These are phyloP conservation scores for Rhinopomastus cyanomelas DNA, from an alignment of 2,113 vertebrate genomes.

Conservation along the genomic window DNA sequence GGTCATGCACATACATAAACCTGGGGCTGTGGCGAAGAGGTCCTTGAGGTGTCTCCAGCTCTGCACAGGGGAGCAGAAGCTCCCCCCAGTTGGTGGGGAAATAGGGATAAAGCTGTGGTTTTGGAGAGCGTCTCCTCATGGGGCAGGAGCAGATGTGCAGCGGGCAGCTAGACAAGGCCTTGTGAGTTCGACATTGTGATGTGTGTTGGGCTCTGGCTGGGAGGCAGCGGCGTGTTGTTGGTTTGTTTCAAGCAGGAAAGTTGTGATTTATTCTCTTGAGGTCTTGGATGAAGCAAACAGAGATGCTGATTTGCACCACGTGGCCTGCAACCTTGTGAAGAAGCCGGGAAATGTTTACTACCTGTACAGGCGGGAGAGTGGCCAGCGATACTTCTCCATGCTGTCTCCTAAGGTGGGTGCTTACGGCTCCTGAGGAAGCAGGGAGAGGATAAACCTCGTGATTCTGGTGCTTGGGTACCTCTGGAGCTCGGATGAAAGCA, in stretches of 20 bases:
- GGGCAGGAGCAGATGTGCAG: not conserved
- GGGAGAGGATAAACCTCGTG: not conserved
- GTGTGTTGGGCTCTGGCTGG: not conserved
- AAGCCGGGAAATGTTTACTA: conserved; percentile 93
- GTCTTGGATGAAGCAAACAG: conserved; percentile 91
- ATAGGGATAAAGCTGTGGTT: not conserved
- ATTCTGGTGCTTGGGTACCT: not conserved
- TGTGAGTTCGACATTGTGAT: accelerated
- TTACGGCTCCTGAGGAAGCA: not conserved
- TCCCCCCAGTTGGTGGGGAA: not conserved
- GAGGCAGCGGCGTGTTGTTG: not conserved
- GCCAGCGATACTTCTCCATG: conserved; percentile 95
- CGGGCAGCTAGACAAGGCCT: not conserved
- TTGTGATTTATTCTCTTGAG: conserved; percentile 56
- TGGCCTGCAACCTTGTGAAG: conserved; percentile 94
- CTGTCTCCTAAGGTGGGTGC: conserved; percentile 85
- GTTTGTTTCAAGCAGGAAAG: not conserved
- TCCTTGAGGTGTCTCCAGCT: not conserved
- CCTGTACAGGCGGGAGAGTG: conserved; percentile 86
- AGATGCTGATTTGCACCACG: conserved; percentile 90
- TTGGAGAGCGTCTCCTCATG: not conserved
- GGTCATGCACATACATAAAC: not conserved
- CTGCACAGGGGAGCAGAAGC: not conserved
- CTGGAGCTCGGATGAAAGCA: not conserved
- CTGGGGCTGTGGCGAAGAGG: not conserved